These are phyloP conservation scores for Protaetia brevitarsis DNA, from an alignment of 1,140 invertebrate species.

Conservation along the genomic window DNA sequence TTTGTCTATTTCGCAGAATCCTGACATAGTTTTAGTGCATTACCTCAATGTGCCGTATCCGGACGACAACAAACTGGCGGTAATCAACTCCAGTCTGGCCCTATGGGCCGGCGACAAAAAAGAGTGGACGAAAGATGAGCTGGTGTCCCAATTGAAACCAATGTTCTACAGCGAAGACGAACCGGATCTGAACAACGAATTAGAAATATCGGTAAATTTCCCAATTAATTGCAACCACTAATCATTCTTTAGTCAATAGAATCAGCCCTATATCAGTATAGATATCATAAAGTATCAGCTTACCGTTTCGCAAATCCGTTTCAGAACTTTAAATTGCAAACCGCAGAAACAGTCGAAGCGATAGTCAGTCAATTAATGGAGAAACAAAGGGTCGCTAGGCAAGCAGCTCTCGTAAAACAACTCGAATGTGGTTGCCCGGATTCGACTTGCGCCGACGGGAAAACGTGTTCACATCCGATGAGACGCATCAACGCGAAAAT, in stretches of 20 bases:
- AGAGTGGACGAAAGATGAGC: conserved; percentile 96
- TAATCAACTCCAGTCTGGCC: conserved; percentile 87
- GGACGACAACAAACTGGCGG: conserved; percentile 87
- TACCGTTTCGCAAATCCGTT: background rate
- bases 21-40: conserved; percentile 95
- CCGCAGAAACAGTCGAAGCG: conserved; percentile 80
- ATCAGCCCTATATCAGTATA: too few relatives aligned
- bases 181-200: conserved; percentile 77
- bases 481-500: conserved; percentile 62
- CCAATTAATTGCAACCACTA: too few relatives aligned
- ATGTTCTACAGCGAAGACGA: conserved; percentile 93
- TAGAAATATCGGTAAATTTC: conserved; percentile 77
- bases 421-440: conserved; percentile 74
- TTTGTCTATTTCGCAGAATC: conserved; percentile 69
- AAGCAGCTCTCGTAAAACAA: conserved; percentile 67
- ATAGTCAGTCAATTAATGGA: conserved; percentile 86
- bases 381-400: conserved; percentile 72
- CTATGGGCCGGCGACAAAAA: conserved; percentile 94
- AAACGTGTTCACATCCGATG: conserved; percentile 68
- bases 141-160: conserved; percentile 93
- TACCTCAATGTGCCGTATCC: conserved; percentile 97
- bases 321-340: conserved; percentile 54
- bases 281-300: background rate
- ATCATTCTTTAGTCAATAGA: too few relatives aligned
- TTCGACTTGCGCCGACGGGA: conserved; percentile 67